A percentile compares a stretch with the other conserved stretches of the same genome.
phyloP scores from a whole-genome alignment of 1,140 invertebrate species.

The Drosophila mauritiana region DNA sequence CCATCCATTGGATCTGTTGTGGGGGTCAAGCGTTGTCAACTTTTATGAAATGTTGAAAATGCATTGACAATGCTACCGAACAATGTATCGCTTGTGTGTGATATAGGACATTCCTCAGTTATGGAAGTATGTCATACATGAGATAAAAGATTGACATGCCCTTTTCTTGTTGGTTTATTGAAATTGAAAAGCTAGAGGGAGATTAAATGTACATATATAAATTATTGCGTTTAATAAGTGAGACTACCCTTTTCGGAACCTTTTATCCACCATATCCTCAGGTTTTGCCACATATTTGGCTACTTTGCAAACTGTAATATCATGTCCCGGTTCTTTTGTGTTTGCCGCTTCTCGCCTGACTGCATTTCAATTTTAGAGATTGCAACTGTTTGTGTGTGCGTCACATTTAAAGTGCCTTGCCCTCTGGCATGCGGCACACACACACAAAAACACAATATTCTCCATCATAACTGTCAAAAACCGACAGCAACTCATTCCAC shows the following conservation, averaged over 20 bases:
- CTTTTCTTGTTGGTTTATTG: background rate
- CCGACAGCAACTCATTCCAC: constrained; percentile 69
- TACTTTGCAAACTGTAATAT: constrained; percentile 16
- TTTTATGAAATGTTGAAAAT: constrained; percentile 44
- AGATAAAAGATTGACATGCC: background rate
- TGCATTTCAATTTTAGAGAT: constrained; percentile 67
- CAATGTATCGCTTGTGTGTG: constrained; percentile 19
- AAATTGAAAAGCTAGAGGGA: background rate
- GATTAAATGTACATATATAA: background rate
- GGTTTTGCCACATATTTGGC: background rate
- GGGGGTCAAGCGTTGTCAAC: constrained; percentile 52
- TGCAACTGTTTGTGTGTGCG: constrained; percentile 48
- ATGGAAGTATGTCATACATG: background rate
- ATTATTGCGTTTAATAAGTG: background rate
- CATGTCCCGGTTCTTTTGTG: constrained; percentile 14
- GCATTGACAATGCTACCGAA: constrained; percentile 39
- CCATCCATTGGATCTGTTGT: constrained; percentile 28
- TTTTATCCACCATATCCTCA: background rate
- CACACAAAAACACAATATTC: constrained; percentile 54
- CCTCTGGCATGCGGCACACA: constrained; percentile 41
- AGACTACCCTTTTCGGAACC: too few relatives aligned
- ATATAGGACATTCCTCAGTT: constrained; percentile 9
- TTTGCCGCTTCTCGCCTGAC: constrained; percentile 26
- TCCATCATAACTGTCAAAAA: constrained; percentile 80
- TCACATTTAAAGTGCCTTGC: constrained; percentile 70